phyloP scores from a whole-genome alignment of 2,113 vertebrate genomes.

The Marmota flaviventris region DNA sequence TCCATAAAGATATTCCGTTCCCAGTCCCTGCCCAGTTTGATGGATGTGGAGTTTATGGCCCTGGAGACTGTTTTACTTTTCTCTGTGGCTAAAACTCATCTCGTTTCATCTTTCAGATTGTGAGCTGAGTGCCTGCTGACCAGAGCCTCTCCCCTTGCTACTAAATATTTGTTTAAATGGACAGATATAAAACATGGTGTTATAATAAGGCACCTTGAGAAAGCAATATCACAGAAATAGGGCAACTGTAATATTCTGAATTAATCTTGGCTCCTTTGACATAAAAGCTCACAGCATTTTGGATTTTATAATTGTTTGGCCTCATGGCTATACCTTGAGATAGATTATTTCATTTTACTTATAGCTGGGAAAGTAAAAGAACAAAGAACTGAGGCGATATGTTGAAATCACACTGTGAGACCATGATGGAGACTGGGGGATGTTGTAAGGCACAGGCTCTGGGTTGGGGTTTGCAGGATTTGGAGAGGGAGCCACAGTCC shows the following conservation, averaged over 20 bases:
- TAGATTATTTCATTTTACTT: background rate
- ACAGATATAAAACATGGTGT: background rate
- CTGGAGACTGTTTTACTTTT: conserved; percentile 29
- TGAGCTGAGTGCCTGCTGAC: background rate
- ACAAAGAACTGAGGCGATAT: background rate
- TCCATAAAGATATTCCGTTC: conserved; percentile 8
- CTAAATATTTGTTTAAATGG: conserved; percentile 68
- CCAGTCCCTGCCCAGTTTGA: background rate
- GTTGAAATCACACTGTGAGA: background rate
- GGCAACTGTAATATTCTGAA: background rate
- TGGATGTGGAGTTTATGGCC: conserved; percentile 33
- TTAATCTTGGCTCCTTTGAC: conserved; percentile 13
- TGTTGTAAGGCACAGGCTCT: background rate
- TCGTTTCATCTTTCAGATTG: background rate
- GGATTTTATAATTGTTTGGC: background rate
- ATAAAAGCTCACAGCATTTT: background rate
- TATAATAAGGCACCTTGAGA: background rate
- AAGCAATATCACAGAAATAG: background rate
- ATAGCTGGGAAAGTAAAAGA: background rate
- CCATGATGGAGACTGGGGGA: background rate
- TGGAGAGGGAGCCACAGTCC: background rate
- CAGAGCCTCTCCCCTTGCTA: background rate
- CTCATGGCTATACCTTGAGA: background rate
- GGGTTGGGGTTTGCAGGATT: background rate
- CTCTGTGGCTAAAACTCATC: background rate